Base-by-base conservation (phyloP, 2,797 vertebrate genomes). In the Limnodromus scolopaceus region DNA sequence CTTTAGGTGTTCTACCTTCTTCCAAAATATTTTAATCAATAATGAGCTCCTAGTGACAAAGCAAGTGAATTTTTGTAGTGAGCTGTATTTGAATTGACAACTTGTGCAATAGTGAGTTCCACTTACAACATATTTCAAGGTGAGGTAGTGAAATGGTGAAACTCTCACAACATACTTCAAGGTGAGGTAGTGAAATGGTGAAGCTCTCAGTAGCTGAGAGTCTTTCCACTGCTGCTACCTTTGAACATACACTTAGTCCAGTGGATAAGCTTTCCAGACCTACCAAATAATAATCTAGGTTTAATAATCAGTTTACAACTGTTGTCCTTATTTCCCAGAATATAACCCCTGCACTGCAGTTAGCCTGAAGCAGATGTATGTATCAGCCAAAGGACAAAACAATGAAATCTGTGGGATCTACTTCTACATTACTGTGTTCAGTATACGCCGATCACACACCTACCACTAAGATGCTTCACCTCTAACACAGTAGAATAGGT, bases 391-490 rank as follows among this genome's bases (percentile, higher is more conserved):
- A 68, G 11, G 25, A 39, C 9, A 45, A 46, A 7, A 10, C 68
- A 54, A 25, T 2, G 14, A 18, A 16, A 69, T 39, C 27, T 28
- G 0, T 14, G 4, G 9, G 22, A 23, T 45, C 18, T 69, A 22
- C 39, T 24, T 80, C 10, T 8, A 0, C 25, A 48, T 60, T 48
- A 11, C 6, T 1, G 0, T 8, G 8, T 14, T 28, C 38, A 5
- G 1, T 8, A 28, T 7, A 20, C 2, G 3, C 10, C 39, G 36
- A 30, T 69, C 24, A 34, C 20, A 30, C 3, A 16, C 2, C 19
- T 20, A 51, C 4, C 20, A 16, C 9, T 17, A 34, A 51, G 6
- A 38, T 4, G 5, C 9, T 53, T 36, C 65, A 23, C 30, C 16
- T 32, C 28, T 57, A 66, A 65, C 77, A 24, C 32, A 54, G 6